Base-by-base conservation (phyloP, 1,140 invertebrate species). In the Formica exsecta region DNA sequence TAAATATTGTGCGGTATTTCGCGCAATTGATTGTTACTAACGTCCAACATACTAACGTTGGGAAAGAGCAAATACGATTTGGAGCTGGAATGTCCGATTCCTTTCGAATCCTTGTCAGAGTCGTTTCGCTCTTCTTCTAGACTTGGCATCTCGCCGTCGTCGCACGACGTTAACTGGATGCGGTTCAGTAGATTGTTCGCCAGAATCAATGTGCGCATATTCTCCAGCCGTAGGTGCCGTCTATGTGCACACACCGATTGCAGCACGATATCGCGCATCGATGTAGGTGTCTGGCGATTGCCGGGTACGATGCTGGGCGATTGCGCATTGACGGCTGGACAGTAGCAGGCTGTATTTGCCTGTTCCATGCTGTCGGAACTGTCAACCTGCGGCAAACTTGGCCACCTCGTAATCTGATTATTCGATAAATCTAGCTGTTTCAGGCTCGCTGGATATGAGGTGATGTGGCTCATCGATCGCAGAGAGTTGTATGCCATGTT, bases 391-490 rank as follows among this genome's bases (percentile, higher is more conserved):
- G 97, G 97, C 76, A 98, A 94, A 93, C 97, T 98, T 8, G 98
- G 98, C 98, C 98, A 99, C 83, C 97, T 97, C 0, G 96, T 96
- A 71, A 99, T 98, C 92, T 98, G 97, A 95, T 99, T 99, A 93
- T 99, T 97, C 9, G 98, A 98, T 22, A 99, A 95, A 95, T 99
- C 99, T 2, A 99, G 94, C 93, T 99, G 98, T 87, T 98, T 98
- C 0, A 99, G 94, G 65, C 96, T 97, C 57, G 97, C 96, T 3
- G 99, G 99, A 94, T 99, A 99, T 62, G 98, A 97, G 9, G 97
- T 98, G 48, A 99, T 97, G 90, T 98, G 97, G 16, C 98, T 98
- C 97, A 99, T 98, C 0, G 97, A 97, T 62, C 97, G 86, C n/a
- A 98, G 93, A 9, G 96, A 97, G 95, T 99, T 99, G 92, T 98